Evolutionary conservation across 2,888 invertebrate genomes (phyloP).

Genomic region (Cybosia mesomella): DNA sequence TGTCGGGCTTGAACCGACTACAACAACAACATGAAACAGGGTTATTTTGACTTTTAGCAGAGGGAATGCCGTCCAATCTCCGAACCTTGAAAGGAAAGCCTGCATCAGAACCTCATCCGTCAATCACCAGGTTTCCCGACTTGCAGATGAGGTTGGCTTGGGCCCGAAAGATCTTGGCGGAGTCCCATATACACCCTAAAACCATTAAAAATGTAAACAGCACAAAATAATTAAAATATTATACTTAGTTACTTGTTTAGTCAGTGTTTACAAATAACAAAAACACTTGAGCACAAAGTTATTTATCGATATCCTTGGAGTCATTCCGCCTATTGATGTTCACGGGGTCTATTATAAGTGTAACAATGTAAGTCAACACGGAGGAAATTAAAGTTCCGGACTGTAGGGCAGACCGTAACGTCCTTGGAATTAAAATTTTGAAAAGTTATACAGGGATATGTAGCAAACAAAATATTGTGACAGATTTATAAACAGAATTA

Average conservation of each 20-base stretch:
- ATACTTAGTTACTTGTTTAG: neutral
- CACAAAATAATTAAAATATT: neutral
- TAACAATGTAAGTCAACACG: slow-evolving; percentile 29
- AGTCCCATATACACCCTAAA: too few relatives aligned
- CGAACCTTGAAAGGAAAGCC: too few relatives aligned
- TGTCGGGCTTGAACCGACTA: too few relatives aligned
- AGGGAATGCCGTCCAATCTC: too few relatives aligned
- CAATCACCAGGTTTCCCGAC: too few relatives aligned
- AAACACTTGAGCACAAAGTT: slow-evolving; percentile 26
- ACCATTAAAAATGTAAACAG: too few relatives aligned
- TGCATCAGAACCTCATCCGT: too few relatives aligned
- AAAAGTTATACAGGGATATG: slow-evolving; percentile 34
- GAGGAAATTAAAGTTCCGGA: slow-evolving; percentile 55
- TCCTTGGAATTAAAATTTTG: slow-evolving; percentile 46
- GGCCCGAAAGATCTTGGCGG: too few relatives aligned
- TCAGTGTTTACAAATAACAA: slow-evolving; percentile 18
- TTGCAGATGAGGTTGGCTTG: too few relatives aligned
- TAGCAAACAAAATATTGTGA: slow-evolving; percentile 51
- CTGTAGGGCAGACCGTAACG: slow-evolving; percentile 34
- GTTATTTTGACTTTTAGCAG: too few relatives aligned
- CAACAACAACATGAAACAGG: too few relatives aligned
- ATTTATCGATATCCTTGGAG: slow-evolving; percentile 26
- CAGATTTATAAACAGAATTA: slow-evolving; percentile 45
- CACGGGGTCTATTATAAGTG: slow-evolving; percentile 29
- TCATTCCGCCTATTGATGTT: slow-evolving; percentile 20